Percentiles rank a stretch among this genome's conserved stretches.
These are phyloP conservation scores for Hecatera dysodea DNA, from an alignment of 2,888 invertebrate species.

Conservation along the genomic window DNA sequence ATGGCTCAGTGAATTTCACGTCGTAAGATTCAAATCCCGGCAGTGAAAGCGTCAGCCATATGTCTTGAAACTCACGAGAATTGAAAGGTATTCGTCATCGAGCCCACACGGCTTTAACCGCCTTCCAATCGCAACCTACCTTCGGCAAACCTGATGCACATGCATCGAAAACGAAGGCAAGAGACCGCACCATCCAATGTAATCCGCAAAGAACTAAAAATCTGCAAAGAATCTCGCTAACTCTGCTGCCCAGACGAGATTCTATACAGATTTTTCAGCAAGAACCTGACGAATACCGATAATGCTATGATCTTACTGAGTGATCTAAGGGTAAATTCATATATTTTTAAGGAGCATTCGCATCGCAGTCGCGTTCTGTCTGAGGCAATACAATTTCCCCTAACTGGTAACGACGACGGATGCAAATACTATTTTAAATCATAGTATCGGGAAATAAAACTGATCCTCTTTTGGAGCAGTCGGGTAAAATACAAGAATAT, in stretches of 20 bases:
- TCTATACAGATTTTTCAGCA: background rate
- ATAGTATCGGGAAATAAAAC: too few species aligned
- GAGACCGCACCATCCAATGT: background rate
- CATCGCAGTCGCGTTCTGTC: background rate
- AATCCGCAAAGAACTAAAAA: background rate
- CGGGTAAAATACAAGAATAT: too few species aligned
- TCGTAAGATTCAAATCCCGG: background rate
- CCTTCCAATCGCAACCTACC: conserved; percentile 7
- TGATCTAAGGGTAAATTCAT: background rate
- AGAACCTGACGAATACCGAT: background rate
- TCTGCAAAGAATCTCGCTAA: background rate
- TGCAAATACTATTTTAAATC: too few species aligned
- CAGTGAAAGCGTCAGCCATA: conserved; percentile 27
- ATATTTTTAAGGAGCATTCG: background rate
- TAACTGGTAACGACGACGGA: background rate
- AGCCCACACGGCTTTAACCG: conserved; percentile 27
- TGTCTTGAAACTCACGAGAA: conserved; percentile 39
- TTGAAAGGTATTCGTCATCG: conserved; percentile 38
- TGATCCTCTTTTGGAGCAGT: too few species aligned
- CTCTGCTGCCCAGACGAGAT: background rate
- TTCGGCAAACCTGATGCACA: conserved; percentile 1
- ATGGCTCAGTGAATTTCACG: background rate
- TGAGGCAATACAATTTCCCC: too few species aligned
- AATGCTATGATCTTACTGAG: background rate
- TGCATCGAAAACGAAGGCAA: background rate